Percentiles rank a stretch among this genome's conserved stretches.
Conservation (phyloP, 2,113 vertebrate genomes). For the Podarcis muralis region DNA sequence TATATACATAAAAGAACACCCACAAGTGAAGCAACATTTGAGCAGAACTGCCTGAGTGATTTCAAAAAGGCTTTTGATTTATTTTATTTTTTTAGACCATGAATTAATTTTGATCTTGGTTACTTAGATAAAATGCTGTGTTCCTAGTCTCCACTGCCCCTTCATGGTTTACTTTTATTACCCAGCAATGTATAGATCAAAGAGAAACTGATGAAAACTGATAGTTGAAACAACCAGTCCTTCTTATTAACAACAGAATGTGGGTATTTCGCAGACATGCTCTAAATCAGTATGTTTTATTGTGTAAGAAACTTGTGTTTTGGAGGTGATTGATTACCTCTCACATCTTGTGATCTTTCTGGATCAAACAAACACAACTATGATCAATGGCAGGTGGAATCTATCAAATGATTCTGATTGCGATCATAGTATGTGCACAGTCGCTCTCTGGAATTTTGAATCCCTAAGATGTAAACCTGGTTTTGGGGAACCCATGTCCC, state of each 20-base stretch:
- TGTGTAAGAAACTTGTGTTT: not conserved
- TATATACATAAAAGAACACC: not conserved
- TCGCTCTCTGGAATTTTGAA: not conserved
- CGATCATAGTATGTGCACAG: not conserved
- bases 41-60: not conserved
- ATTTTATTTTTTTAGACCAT: not conserved
- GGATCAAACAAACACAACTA: not conserved
- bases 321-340: not conserved
- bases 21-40: not conserved
- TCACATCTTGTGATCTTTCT: not conserved
- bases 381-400: not conserved
- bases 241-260: not conserved
- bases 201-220: not conserved
- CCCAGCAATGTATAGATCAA: not conserved
- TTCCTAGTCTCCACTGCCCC: not conserved
- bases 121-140: not conserved
- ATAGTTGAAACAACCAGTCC: not conserved
- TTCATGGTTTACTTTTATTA: not conserved
- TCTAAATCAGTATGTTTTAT: not conserved
- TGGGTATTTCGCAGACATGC: not conserved
- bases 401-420: not conserved
- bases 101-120: not conserved
- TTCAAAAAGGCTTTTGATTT: not conserved
- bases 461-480: not conserved
- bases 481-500: not conserved